Percentiles rank a stretch among this genome's conserved stretches.
phyloP scores from a whole-genome alignment of 2,113 vertebrate species.

The Pseudorasbora parva region DNA sequence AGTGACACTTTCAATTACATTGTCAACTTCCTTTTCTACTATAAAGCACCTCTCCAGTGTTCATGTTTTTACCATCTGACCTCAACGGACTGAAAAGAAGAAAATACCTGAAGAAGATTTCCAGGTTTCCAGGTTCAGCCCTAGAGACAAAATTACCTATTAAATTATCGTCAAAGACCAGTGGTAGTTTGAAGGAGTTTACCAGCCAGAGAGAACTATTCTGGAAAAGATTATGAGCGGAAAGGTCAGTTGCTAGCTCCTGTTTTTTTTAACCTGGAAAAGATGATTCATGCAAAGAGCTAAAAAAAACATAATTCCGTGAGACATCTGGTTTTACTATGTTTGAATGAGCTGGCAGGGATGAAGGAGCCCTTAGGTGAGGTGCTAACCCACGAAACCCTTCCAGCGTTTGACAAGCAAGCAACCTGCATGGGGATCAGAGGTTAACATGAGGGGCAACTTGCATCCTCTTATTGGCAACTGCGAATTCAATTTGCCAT shows the following conservation, averaged over 20 bases:
- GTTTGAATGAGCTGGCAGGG: neutral
- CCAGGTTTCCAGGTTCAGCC: neutral
- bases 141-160: neutral
- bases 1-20: too few relatives aligned
- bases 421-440: neutral
- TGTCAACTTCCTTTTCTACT: too few relatives aligned
- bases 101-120: too few relatives aligned
- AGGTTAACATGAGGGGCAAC: slow-evolving; percentile 14
- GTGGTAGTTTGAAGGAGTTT: neutral
- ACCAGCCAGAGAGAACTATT: neutral
- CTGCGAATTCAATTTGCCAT: slow-evolving; percentile 35
- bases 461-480: slow-evolving; percentile 12
- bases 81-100: too few relatives aligned
- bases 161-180: neutral
- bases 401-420: neutral
- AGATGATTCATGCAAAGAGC: neutral
- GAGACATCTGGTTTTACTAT: neutral
- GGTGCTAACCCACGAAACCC: neutral
- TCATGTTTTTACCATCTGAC: too few relatives aligned
- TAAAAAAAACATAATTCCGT: neutral
- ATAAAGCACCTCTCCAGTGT: too few relatives aligned
- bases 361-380: neutral
- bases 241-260: neutral
- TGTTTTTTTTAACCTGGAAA: neutral
- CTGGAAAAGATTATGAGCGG: neutral